Conservation (phyloP, 2,888 invertebrate genomes). For the Diploptera punctata region DNA sequence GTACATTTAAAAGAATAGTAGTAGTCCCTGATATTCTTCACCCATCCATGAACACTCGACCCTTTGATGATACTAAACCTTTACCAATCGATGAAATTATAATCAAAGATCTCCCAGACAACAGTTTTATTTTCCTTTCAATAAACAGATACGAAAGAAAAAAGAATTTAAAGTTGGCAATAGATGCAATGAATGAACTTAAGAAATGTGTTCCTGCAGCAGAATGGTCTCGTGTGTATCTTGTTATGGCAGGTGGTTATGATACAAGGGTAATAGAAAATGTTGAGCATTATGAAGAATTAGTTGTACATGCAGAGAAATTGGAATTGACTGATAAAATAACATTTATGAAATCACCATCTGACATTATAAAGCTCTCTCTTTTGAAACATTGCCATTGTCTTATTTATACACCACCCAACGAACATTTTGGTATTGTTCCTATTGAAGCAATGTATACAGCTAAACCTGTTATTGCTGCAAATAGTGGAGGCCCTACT, state of each 20-base stretch:
- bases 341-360: slow-evolving; percentile 86
- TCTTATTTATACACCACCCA: slow-evolving; percentile 92
- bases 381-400: slow-evolving; percentile 79
- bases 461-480: slow-evolving; percentile 92
- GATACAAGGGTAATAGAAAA: slow-evolving; percentile 90
- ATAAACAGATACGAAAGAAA: slow-evolving; percentile 98
- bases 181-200: slow-evolving; percentile 78
- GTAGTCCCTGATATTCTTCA: slow-evolving; percentile 84
- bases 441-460: slow-evolving; percentile 98
- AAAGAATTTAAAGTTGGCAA: slow-evolving; percentile 89
- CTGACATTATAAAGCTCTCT: slow-evolving; percentile 82
- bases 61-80: slow-evolving; percentile 65
- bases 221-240: slow-evolving; percentile 73
- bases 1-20: slow-evolving; percentile 79
- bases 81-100: slow-evolving; percentile 38
- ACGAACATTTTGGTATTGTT: slow-evolving; percentile 99
- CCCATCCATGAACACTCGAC: slow-evolving; percentile 88
- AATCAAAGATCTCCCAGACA: slow-evolving; percentile 51
- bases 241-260: slow-evolving; percentile 96
- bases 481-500: slow-evolving; percentile 93
- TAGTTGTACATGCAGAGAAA: slow-evolving; percentile 69
- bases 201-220: slow-evolving; percentile 60
- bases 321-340: slow-evolving; percentile 74
- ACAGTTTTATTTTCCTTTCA: slow-evolving; percentile 78
- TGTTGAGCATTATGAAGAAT: slow-evolving; percentile 80